phyloP scores from a whole-genome alignment of 2,797 vertebrate species.

The Nyctibius grandis region DNA sequence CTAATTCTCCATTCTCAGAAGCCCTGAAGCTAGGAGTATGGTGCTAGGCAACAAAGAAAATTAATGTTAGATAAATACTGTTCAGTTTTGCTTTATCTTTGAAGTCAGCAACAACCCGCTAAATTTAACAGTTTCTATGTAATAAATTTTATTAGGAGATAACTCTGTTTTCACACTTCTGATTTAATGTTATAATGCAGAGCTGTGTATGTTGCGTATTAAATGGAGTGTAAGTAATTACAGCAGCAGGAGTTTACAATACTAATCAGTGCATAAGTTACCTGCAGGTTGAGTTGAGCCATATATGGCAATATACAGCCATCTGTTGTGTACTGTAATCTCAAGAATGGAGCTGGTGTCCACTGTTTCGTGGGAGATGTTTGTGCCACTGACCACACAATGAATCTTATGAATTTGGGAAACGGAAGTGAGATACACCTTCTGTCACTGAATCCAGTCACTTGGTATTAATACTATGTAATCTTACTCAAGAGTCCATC shows the following conservation, averaged over 20 bases:
- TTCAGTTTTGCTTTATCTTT: background rate
- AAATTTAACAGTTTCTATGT: background rate
- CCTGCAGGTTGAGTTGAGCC: background rate
- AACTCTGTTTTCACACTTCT: background rate
- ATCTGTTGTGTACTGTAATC: background rate
- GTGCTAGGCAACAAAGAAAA: background rate
- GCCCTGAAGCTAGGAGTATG: background rate
- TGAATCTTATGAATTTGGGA: background rate
- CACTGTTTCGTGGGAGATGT: rapidly evolving
- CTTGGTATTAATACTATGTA: background rate
- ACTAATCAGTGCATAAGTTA: background rate
- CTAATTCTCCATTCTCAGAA: background rate
- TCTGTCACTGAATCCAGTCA: background rate
- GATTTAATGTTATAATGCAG: background rate
- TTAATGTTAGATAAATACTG: background rate
- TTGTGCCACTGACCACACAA: background rate
- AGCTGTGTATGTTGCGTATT: background rate
- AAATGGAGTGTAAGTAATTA: background rate
- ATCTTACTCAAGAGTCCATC: background rate
- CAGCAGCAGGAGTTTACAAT: background rate
- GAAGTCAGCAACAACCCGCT: background rate
- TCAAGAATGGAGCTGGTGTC: background rate
- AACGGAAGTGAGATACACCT: background rate
- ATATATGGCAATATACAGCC: background rate
- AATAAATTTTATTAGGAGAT: background rate